phyloP scores from a whole-genome alignment of 2,888 invertebrate species.

The Cephus spinipes region DNA sequence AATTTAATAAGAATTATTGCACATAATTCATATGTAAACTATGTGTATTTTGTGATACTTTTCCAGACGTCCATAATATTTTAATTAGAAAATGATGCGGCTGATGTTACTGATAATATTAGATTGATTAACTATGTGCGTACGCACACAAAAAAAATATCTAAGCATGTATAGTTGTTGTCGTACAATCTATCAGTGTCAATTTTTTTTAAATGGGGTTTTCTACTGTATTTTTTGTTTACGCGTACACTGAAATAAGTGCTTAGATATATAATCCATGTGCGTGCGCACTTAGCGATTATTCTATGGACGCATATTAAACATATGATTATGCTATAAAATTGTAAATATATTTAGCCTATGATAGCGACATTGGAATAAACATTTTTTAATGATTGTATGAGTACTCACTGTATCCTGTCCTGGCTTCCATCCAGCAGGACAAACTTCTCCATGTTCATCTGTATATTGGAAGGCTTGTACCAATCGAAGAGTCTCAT shows the following conservation, averaged over 20 bases:
- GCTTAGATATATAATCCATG: no score
- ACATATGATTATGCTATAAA: neutral
- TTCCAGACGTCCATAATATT: constrained; percentile 8
- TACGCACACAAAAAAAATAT: no score
- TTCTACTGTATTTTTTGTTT: no score
- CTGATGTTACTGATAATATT: neutral
- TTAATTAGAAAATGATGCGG: constrained; percentile 4
- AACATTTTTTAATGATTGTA: neutral
- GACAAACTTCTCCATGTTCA: constrained; percentile 93
- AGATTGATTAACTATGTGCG: neutral
- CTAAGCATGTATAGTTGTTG: no score
- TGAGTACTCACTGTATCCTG: constrained; percentile 81
- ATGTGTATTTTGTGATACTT: constrained; percentile 1
- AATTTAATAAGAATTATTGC: neutral
- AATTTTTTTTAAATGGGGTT: no score
- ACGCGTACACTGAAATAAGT: no score
- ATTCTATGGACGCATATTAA: neutral
- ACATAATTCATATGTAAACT: neutral
- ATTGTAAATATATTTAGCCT: neutral
- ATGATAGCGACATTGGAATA: neutral
- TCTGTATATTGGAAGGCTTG: constrained; percentile 97
- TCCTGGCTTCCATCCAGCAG: constrained; percentile 95
- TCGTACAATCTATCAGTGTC: no score
- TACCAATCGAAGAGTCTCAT: constrained; percentile 92
- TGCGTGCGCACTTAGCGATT: no score